Evolutionary conservation across 2,113 vertebrate species (phyloP).

Genomic region (Carassius auratus): DNA sequence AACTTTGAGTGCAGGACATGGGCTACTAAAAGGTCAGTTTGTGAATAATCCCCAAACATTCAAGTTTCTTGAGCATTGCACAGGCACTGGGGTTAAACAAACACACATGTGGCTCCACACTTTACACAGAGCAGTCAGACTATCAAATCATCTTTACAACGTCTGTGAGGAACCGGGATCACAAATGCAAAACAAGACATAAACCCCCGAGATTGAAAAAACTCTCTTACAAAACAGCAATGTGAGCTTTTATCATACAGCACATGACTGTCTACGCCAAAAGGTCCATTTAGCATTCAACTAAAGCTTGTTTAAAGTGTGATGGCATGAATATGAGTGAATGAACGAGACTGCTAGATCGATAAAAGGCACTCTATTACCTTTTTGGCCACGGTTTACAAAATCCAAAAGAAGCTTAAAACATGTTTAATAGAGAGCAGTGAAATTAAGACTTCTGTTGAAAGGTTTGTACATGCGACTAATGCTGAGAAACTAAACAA

Average conservation of each 20-base stretch:
- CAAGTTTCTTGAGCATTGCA: conserved; percentile 78
- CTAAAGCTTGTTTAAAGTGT: not conserved
- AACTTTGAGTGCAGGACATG: conserved; percentile 17
- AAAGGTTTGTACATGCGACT: not conserved
- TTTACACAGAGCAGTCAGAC: conserved; percentile 23
- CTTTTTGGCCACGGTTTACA: conserved; percentile 44
- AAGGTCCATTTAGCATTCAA: not conserved
- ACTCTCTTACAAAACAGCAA: conserved; percentile 26
- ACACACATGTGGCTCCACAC: conserved; percentile 45
- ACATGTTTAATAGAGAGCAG: not conserved
- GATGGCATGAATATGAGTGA: not conserved
- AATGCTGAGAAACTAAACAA: not conserved
- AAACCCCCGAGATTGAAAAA: not conserved
- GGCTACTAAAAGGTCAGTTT: conserved; percentile 61
- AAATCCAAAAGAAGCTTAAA: conserved; percentile 13
- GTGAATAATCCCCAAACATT: conserved; percentile 71
- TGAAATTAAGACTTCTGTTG: not conserved
- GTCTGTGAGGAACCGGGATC: not conserved
- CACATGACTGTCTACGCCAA: not conserved
- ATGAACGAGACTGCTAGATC: not conserved
- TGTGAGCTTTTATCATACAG: conserved; percentile 5
- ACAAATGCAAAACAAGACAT: too few species aligned
- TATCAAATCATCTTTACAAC: not conserved
- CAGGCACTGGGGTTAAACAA: conserved; percentile 68
- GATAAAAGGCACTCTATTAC: conserved; percentile 48